Percentiles rank a stretch among this genome's conserved stretches.
phyloP scores from a whole-genome alignment of 1,140 invertebrate species.

The Babylonia areolata region DNA sequence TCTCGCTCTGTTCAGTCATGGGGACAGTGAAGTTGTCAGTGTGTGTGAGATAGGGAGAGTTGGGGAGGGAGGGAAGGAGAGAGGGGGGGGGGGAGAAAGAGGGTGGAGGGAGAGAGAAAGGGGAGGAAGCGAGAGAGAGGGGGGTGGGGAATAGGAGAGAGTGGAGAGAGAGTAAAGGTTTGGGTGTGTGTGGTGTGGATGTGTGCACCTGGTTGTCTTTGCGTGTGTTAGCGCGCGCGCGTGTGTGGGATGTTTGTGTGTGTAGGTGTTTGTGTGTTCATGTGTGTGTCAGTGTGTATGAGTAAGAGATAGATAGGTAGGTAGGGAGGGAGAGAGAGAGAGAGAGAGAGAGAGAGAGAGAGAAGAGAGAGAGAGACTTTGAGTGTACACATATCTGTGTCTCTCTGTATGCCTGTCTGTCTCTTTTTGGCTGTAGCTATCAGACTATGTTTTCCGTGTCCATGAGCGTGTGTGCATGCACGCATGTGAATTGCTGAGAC shows the following conservation, averaged over 20 bases:
- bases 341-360: background rate
- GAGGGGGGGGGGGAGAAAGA: background rate
- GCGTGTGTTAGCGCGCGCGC: too few species aligned
- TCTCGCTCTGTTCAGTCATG: background rate
- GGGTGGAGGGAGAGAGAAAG: background rate
- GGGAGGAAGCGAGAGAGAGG: background rate
- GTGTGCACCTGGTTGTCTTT: too few species aligned
- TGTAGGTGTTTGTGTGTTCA: too few species aligned
- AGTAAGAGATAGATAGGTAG: too few species aligned
- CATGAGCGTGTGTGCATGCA: background rate
- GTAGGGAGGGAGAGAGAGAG: background rate
- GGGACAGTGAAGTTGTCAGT: background rate
- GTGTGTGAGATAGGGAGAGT: background rate
- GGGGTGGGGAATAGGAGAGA: background rate
- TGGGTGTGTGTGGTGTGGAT: too few species aligned
- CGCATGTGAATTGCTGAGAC: too few species aligned
- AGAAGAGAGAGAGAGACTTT: slow-evolving; percentile 23
- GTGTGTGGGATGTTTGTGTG: too few species aligned
- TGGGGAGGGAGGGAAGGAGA: too few species aligned
- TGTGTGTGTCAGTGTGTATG: too few species aligned
- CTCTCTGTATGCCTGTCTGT: slow-evolving; percentile 6
- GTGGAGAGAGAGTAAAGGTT: background rate
- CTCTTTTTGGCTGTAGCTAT: background rate
- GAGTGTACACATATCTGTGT: background rate
- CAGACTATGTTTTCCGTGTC: background rate